Base-by-base conservation (phyloP, 2,113 vertebrate genomes). In the Craseonycteris thonglongyai region DNA sequence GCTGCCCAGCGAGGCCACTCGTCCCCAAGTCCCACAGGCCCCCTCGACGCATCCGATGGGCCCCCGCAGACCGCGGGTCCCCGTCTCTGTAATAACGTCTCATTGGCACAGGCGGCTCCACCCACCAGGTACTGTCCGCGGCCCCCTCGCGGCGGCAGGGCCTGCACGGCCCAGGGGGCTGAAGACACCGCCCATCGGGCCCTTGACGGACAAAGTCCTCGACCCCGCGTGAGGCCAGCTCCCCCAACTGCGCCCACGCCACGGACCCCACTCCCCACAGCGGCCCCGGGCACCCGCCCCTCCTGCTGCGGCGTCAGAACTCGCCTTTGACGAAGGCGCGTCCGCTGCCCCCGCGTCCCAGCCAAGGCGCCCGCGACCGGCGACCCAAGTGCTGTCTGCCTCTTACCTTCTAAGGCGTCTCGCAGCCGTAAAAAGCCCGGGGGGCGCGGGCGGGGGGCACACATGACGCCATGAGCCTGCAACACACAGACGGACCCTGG, bases 351-450 rank as follows among this genome's bases (percentile, higher is more conserved):
- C n/a, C n/a, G n/a, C n/a, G n/a, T n/a, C n/a, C n/a, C n/a, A n/a
- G n/a, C n/a, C n/a, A n/a, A n/a, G n/a, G n/a, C n/a, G n/a, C n/a
- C n/a, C n/a, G n/a, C n/a, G n/a, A n/a, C n/a, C n/a, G n/a, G n/a
- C n/a, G n/a, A n/a, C n/a, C n/a, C n/a, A n/a, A 65, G 22, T 5
- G 21, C 26, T 9, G 72, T 6, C 54, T 88, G 33, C 40, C 40
- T 96, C 96, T 97, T 94, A 96, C 96, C 96, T 96, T 93, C 54
- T 66, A 85, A 78, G 4, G 81, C 84, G 95, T 79, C 94, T 96
- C 92, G 93, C 94, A 97, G 97, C 95, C 97, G 97, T 97, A 96
- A 96, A 97, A 96, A 96, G 88, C 87, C 84, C 63, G 90, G 72
- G 15, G 68, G 87, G 94, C 96, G 95, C 90, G 85, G 96, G 91